Base-by-base conservation (phyloP, 30 jellyfish, hydroid and myxozoan species). In the Mastigias papua region DNA sequence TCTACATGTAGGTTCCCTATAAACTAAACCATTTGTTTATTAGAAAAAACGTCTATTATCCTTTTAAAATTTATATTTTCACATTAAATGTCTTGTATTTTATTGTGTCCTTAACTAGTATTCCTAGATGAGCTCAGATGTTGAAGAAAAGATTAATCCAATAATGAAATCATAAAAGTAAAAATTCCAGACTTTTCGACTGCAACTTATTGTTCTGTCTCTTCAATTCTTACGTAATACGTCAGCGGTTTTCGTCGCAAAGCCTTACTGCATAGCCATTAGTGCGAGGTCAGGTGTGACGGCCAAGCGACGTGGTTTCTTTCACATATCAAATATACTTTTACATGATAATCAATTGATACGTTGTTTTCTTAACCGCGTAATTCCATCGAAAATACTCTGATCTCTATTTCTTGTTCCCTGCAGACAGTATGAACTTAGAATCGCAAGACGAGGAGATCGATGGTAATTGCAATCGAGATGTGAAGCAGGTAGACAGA, bases 351-450 rank as follows among this genome's bases (percentile, higher is more conserved):
- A 50, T 57, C 34, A 76, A 76, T 54, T 76, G 87, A 76, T 76
- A 76, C 64, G 69, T 19, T 54, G 76, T 51, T 76, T 51, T 49
- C 37, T 46, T 26, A 54, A 54, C 65, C 87, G 22, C 75, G 31
- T 60, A 76, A 50, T 49, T 26, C 83, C 34, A 72, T 34, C 69
- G 48, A 72, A 72, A 72, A 48, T 33, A 26, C 17, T 51, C 66
- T 58, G 37, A 61, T 28, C 62, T 17, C 20, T 50, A 48, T 27
- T 6, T 60, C 26, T 27, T 60, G 32, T 57, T 51, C 46, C 33
- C 54, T 34, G 16, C 63, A 76, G 87, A 60, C 75, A 61, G 62
- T 27, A 76, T 76, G 87, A 76, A 76, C 54, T 25, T 76, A 32
- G 75, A 50, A 21, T 76, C 76, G 33, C 87, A 50, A 1, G 75